Conservation (phyloP, 2,113 vertebrate species). For the Tetrao urogallus region DNA sequence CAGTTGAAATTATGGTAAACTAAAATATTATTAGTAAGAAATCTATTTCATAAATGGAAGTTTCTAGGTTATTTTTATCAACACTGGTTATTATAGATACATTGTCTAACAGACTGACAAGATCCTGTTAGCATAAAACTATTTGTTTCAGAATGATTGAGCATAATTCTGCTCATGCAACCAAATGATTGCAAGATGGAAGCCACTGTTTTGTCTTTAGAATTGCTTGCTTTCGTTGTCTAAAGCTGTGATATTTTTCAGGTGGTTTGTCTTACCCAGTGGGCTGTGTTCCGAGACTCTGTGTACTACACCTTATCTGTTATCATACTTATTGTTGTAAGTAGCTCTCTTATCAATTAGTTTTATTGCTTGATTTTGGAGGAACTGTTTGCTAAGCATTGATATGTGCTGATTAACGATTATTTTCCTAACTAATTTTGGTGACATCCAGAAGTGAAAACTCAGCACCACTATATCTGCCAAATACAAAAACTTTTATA, state of each 20-base stretch:
- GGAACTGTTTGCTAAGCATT: background rate
- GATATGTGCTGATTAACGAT: background rate
- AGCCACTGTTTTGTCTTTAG: background rate
- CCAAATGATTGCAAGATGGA: background rate
- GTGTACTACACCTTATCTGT: conserved; percentile 92
- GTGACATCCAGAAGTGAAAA: background rate
- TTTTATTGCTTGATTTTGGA: background rate
- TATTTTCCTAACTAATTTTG: background rate
- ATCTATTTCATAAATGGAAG: background rate
- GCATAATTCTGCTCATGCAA: background rate
- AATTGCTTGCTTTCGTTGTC: background rate
- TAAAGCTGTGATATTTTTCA: conserved; percentile 63
- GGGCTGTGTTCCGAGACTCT: conserved; percentile 95
- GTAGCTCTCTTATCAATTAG: conserved; percentile 51
- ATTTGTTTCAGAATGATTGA: background rate
- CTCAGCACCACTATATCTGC: background rate
- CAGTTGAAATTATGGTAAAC: background rate
- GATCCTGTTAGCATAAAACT: background rate
- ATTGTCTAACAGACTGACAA: background rate
- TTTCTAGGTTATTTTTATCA: background rate
- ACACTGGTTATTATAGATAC: background rate
- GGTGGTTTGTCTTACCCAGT: conserved; percentile 93
- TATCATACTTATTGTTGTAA: conserved; percentile 91
- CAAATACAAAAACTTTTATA: background rate
- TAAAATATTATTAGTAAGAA: background rate